These are phyloP conservation scores for Aphaenogaster rudis DNA, from an alignment of 1,140 invertebrate genomes.

Conservation along the genomic window DNA sequence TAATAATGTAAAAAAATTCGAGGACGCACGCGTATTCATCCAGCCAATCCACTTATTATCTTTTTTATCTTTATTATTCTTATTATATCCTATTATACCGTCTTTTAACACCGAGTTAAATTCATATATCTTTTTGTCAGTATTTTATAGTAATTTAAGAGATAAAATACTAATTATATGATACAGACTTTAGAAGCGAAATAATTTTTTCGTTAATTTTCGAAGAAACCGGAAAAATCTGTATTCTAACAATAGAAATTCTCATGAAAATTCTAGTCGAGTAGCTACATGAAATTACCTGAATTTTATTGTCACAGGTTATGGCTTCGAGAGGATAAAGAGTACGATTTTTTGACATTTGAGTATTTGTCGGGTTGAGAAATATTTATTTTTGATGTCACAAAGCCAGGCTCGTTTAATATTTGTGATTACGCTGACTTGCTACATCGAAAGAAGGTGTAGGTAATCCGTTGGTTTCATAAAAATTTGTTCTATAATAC, in stretches of 20 bases:
- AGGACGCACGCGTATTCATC: background rate
- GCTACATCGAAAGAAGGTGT: background rate
- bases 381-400: background rate
- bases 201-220: background rate
- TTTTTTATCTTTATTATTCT: too few species aligned
- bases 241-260: background rate
- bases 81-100: too few species aligned
- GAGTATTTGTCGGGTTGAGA: background rate
- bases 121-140: background rate
- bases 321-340: background rate
- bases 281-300: background rate
- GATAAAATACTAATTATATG: background rate
- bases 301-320: background rate
- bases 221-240: background rate
- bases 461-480: background rate
- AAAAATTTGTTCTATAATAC: background rate
- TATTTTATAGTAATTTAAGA: background rate
- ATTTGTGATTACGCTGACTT: background rate
- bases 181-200: background rate
- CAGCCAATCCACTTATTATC: background rate
- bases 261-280: background rate
- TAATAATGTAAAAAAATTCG: background rate
- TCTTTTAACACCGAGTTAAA: too few species aligned
- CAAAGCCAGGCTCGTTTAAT: background rate
- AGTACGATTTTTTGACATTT: slow-evolving; percentile 5